Percentiles rank a stretch among this genome's conserved stretches.
These are phyloP conservation scores for Temnothorax unifasciatus DNA, from an alignment of 2,888 invertebrate species.

Conservation along the genomic window DNA sequence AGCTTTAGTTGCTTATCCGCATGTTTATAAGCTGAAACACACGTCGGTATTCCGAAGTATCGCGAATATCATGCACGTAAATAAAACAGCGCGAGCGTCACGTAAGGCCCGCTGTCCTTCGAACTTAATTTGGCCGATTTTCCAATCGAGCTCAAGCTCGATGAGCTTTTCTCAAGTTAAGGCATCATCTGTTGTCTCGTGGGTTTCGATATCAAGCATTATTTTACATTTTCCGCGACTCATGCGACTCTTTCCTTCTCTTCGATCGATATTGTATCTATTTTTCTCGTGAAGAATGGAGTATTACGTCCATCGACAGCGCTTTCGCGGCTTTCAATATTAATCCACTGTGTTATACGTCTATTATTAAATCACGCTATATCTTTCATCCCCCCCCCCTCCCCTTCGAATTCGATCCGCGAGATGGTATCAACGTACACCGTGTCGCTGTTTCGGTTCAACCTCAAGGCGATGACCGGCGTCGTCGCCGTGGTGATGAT, in stretches of 20 bases:
- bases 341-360: background rate
- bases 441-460: slow-evolving; percentile 76
- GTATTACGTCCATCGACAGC: background rate
- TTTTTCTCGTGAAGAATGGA: background rate
- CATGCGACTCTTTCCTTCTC: background rate
- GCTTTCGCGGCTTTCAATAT: background rate
- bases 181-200: background rate
- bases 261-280: slow-evolving; percentile 20
- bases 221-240: background rate
- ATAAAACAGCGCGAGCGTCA: slow-evolving; percentile 18
- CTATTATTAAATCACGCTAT: background rate
- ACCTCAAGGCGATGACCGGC: slow-evolving; percentile 81
- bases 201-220: background rate
- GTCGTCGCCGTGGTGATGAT: slow-evolving; percentile 75
- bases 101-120: background rate
- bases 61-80: background rate
- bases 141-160: background rate
- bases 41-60: background rate
- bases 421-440: slow-evolving; percentile 74
- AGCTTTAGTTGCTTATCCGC: background rate
- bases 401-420: background rate
- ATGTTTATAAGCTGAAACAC: slow-evolving; percentile 6
- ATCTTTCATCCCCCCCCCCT: background rate
- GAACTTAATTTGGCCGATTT: background rate
- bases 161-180: background rate